phyloP scores from a whole-genome alignment of 1,140 invertebrate species.

The Nasonia longicornis region DNA sequence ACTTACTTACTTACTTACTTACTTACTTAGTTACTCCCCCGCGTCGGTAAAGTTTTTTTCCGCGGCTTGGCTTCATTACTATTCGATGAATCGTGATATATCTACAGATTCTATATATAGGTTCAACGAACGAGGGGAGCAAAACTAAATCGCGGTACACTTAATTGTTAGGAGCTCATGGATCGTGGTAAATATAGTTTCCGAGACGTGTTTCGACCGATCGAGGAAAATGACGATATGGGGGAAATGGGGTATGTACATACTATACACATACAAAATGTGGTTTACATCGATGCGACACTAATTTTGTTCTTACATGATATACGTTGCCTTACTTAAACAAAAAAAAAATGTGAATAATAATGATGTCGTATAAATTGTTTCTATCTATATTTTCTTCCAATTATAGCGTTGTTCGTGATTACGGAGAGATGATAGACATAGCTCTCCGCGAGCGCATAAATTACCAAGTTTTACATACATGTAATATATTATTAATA shows the following conservation, averaged over 20 bases:
- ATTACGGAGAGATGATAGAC: neutral
- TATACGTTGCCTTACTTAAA: neutral
- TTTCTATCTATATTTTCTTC: conserved; percentile 3
- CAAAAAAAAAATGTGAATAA: neutral
- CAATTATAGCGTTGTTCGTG: neutral
- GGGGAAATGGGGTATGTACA: too few species aligned
- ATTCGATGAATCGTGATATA: neutral
- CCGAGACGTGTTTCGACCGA: neutral
- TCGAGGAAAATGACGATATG: neutral
- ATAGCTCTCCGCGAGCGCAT: neutral
- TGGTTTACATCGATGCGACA: neutral
- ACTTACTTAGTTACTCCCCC: neutral
- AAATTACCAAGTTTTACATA: conserved; percentile 24
- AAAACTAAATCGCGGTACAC: neutral
- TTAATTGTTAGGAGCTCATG: conserved; percentile 18
- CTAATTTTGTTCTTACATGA: neutral
- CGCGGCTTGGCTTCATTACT: neutral
- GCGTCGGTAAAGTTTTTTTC: neutral
- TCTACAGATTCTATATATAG: neutral
- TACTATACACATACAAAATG: neutral
- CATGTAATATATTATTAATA: conserved; percentile 28
- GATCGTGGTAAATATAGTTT: neutral
- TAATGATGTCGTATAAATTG: neutral
- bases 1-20: neutral
- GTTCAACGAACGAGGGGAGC: neutral